phyloP scores from a whole-genome alignment of 2,797 vertebrate genomes.

The Rhabdomys pumilio region DNA sequence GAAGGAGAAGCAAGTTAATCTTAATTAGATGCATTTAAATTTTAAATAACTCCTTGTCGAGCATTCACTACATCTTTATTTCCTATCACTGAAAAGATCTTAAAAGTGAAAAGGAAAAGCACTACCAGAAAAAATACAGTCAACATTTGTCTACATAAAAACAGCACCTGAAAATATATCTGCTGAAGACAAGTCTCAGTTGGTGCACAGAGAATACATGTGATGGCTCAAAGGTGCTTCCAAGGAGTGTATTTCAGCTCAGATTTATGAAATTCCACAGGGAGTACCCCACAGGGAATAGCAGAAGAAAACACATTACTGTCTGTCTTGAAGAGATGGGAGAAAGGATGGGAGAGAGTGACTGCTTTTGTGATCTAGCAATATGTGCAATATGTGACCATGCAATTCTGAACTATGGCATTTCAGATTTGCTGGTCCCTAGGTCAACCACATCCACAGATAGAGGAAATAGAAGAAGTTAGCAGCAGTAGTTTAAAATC shows the following conservation, averaged over 20 bases:
- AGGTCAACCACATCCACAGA: slow-evolving; percentile 18
- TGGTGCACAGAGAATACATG: not conserved
- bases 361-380: slow-evolving; percentile 9
- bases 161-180: slow-evolving; percentile 39
- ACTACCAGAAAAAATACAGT: not conserved
- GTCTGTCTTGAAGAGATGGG: not conserved
- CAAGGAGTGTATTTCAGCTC: slow-evolving; percentile 26
- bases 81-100: slow-evolving; percentile 47
- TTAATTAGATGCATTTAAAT: slow-evolving; percentile 1
- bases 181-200: slow-evolving; percentile 22
- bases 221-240: slow-evolving; percentile 23
- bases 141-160: slow-evolving; percentile 17
- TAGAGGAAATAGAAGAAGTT: slow-evolving; percentile 41
- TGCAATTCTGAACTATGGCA: slow-evolving; percentile 10
- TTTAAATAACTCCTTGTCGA: not conserved
- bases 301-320: not conserved
- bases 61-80: slow-evolving; percentile 6
- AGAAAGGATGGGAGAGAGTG: not conserved
- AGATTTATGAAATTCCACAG: slow-evolving; percentile 16
- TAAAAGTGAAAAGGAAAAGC: slow-evolving; percentile 37
- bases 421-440: slow-evolving; percentile 58
- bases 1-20: not conserved
- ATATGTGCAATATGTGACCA: not conserved
- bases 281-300: slow-evolving; percentile 3
- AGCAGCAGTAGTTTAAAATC: slow-evolving; percentile 50